Conservation (phyloP, 1,140 invertebrate species). For the Aplysia californica region DNA sequence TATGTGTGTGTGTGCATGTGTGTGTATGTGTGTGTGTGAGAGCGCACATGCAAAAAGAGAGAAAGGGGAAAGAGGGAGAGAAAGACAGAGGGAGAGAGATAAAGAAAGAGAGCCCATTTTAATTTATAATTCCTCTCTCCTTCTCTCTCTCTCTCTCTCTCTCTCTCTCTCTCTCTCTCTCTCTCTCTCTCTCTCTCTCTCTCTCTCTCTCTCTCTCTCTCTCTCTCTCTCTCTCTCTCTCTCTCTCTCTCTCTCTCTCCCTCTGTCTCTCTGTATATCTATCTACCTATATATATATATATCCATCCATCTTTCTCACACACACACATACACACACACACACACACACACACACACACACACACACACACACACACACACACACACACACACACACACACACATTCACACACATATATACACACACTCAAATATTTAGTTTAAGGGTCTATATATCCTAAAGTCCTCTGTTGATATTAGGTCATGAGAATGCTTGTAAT, state of each 20-base stretch:
- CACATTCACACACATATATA: neutral
- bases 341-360: neutral
- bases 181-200: neutral
- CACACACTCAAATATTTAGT: neutral
- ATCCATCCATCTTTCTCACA: no score
- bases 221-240: neutral
- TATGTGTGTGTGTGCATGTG: neutral
- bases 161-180: constrained; percentile 7
- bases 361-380: neutral
- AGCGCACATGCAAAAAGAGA: neutral
- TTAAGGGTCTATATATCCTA: neutral
- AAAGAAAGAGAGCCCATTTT: neutral
- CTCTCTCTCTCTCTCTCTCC: neutral
- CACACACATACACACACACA: no score
- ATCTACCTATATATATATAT: no score
- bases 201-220: neutral
- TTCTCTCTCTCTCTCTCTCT: constrained; percentile 26
- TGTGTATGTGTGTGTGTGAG: constrained; percentile 2
- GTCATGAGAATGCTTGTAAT: no score
- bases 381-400: neutral
- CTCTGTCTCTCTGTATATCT: constrained; percentile 1
- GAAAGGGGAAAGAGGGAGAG: neutral
- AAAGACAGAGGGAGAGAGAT: neutral
- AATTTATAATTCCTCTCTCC: constrained; percentile 26
- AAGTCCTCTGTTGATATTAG: no score